Evolutionary conservation across 1,140 invertebrate genomes (phyloP).

Genomic region (Aphelinus certus): DNA sequence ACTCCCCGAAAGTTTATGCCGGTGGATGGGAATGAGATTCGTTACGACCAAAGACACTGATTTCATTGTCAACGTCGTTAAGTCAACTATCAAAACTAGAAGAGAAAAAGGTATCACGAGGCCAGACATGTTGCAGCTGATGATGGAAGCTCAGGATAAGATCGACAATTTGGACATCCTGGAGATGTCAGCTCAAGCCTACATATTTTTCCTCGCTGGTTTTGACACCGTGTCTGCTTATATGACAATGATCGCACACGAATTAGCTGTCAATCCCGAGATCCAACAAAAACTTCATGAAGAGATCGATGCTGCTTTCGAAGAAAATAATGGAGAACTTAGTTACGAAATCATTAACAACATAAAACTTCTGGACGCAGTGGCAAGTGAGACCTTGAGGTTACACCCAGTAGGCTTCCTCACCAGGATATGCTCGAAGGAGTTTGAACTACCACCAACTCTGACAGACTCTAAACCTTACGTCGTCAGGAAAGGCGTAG

Average conservation of each 20-base stretch:
- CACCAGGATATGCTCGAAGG: conserved; percentile 61
- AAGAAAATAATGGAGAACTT: conserved; percentile 37
- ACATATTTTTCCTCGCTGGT: conserved; percentile 59
- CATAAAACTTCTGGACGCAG: conserved; percentile 44
- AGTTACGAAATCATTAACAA: conserved; percentile 41
- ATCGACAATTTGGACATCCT: conserved; percentile 37
- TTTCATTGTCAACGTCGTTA: conserved; percentile 47
- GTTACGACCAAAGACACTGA: conserved; percentile 23
- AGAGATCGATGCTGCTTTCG: conserved; percentile 46
- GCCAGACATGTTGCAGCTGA: conserved; percentile 54
- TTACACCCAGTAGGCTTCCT: conserved; percentile 56
- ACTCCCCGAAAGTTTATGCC: not conserved
- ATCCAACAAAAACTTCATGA: conserved; percentile 41
- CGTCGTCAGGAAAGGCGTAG: conserved; percentile 52
- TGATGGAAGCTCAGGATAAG: conserved; percentile 50
- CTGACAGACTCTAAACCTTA: conserved; percentile 55
- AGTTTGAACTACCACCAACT: conserved; percentile 46
- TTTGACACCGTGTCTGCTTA: conserved; percentile 57
- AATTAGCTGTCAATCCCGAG: conserved; percentile 40
- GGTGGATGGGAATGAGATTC: not conserved
- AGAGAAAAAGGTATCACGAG: conserved; percentile 43
- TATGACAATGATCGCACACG: conserved; percentile 49
- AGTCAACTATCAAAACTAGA: conserved; percentile 41
- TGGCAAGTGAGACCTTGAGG: conserved; percentile 44
- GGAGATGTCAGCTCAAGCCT: conserved; percentile 49